phyloP scores from a whole-genome alignment of 2,113 vertebrate genomes.

The Rhinoderma darwinii region DNA sequence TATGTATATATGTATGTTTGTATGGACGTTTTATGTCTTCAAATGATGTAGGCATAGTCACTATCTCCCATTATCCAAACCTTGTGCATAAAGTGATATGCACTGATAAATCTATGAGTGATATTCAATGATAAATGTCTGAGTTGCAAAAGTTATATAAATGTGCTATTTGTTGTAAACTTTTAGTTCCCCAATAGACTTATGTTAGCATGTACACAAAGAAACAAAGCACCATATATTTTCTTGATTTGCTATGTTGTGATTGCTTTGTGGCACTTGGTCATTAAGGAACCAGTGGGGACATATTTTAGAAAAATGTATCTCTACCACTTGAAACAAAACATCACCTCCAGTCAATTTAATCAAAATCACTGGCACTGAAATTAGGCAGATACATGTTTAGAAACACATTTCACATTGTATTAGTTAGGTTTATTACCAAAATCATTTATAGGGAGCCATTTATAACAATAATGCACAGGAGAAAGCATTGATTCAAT shows the following conservation, averaged over 20 bases:
- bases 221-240: conserved; percentile 39
- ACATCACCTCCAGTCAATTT: conserved; percentile 44
- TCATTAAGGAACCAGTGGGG: conserved; percentile 79
- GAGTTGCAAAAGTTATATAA: conserved; percentile 34
- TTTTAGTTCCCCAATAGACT: conserved; percentile 31
- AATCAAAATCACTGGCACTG: conserved; percentile 71
- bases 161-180: conserved; percentile 29
- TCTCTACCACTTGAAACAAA: conserved; percentile 62
- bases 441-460: conserved; percentile 70
- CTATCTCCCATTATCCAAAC: not conserved
- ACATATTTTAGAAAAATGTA: conserved; percentile 75
- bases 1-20: too few relatives aligned
- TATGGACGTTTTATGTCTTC: too few relatives aligned
- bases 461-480: conserved; percentile 72
- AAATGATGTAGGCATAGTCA: too few relatives aligned
- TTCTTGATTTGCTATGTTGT: conserved; percentile 54
- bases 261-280: conserved; percentile 70
- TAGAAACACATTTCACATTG: conserved; percentile 69
- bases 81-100: not conserved
- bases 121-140: not conserved
- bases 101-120: not conserved
- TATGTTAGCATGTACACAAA: conserved; percentile 39
- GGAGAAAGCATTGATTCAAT: conserved; percentile 69
- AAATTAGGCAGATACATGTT: conserved; percentile 74
- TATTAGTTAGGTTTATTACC: conserved; percentile 76